Conservation (phyloP, 1,140 invertebrate species). For the Trichomalopsis sarcophagae region DNA sequence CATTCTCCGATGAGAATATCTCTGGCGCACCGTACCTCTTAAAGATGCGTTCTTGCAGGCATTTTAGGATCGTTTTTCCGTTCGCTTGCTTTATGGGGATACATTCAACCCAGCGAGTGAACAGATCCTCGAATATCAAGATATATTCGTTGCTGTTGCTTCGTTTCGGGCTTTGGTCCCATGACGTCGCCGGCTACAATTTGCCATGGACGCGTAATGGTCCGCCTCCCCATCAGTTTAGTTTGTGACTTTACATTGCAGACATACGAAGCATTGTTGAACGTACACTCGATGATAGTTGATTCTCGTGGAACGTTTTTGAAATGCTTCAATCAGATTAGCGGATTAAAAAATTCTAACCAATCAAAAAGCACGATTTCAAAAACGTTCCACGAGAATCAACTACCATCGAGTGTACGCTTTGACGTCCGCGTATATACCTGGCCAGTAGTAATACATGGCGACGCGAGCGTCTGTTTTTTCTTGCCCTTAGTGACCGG, state of each 20-base stretch:
- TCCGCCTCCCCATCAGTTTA: constrained; percentile 62
- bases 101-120: constrained; percentile 63
- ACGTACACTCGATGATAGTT: no score
- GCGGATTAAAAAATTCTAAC: no score
- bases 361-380: no score
- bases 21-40: constrained; percentile 61
- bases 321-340: no score
- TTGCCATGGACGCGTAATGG: constrained; percentile 61
- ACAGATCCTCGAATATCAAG: constrained; percentile 67
- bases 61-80: constrained; percentile 51
- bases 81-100: constrained; percentile 58
- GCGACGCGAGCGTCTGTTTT: no score
- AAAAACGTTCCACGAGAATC: no score
- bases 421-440: no score
- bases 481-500: no score
- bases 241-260: neutral
- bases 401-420: no score
- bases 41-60: constrained; percentile 60
- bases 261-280: neutral
- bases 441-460: no score
- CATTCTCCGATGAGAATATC: constrained; percentile 69
- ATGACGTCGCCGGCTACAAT: constrained; percentile 68
- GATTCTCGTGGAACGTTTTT: no score
- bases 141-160: constrained; percentile 64
- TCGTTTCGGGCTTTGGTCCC: constrained; percentile 64